Conservation (phyloP, 2,113 vertebrate genomes). For the Notiomystis cincta region DNA sequence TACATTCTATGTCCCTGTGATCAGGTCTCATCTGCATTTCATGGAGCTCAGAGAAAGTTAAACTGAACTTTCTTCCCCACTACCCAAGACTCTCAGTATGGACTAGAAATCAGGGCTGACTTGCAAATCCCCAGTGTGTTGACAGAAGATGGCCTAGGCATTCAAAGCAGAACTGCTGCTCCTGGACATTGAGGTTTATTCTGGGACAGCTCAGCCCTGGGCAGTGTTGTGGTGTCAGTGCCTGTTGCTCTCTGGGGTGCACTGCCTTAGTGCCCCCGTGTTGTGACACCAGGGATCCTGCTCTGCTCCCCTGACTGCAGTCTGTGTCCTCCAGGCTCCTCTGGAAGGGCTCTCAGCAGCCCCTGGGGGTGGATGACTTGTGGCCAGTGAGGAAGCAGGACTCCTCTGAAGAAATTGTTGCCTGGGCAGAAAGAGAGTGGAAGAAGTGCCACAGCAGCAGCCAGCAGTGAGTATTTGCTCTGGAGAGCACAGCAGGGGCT, state of each 20-base stretch:
- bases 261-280: not conserved
- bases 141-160: not conserved
- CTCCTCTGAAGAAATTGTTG: slow-evolving; percentile 82
- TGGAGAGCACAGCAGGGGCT: not conserved
- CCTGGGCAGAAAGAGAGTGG: slow-evolving; percentile 82
- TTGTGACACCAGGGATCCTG: not conserved
- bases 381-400: slow-evolving; percentile 86
- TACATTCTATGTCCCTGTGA: not conserved
- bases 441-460: not conserved
- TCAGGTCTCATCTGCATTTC: not conserved
- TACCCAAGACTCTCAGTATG: not conserved
- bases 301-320: slow-evolving; percentile 15
- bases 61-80: not conserved
- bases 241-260: not conserved
- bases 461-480: slow-evolving; percentile 55
- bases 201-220: not conserved
- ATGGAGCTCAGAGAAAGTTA: not conserved
- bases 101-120: not conserved
- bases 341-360: slow-evolving; percentile 80
- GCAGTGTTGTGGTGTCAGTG: not conserved
- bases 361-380: slow-evolving; percentile 78
- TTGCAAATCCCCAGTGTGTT: not conserved
- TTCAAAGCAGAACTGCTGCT: not conserved
- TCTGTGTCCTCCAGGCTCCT: slow-evolving; percentile 75
- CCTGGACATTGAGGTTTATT: not conserved